Evolutionary conservation across 2,888 invertebrate genomes (phyloP), one percentile per base, ranked within the genome.

Genomic region (Synanthedon vespiformis): DNA sequence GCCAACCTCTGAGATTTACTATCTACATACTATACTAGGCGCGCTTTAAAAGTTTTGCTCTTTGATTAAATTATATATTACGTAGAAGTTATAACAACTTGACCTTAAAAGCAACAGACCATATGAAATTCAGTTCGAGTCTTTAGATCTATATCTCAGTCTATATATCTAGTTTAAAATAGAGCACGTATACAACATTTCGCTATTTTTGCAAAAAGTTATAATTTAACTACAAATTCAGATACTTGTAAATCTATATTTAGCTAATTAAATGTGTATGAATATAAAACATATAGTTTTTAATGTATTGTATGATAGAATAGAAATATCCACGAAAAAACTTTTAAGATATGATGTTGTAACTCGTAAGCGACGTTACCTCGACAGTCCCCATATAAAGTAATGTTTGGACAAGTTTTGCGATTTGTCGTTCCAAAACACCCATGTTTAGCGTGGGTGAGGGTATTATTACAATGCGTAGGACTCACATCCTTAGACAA

Each of bases 401-500:
- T 18, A 51, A 13, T 16, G 51, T 14, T 41, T 40, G 41, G 12
- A 34, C 34, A 44, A 44, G 13, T 44, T n/a, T 44, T 13, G 44
- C 44, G 44, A 44, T 44, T 44, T 44, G 44, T 44, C 44, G 44
- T n/a, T 44, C 44, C 14, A n/a, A 44, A 44, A 44, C n/a, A 44
- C 44, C 44, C 44, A 44, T 44, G 44, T 44, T 13, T 40, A 48
- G 48, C 51, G 51, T 51, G 51, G 51, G 51, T 48, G 51, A 47
- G 34, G 34, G 27, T 27, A 50, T 50, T 13, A 47, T 51, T 51
- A 47, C 44, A 44, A 44, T 13, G 44, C 48, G 48, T 48, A 48
- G 48, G 48, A 18, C 22, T 16, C 12, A 14, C 44, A 44, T 48
- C 48, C 48, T 18, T 48, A 61, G 58, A 67, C 65, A 67, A 66